These are phyloP conservation scores for Strigamia maritima DNA, from an alignment of 2,888 invertebrate species.

Conservation along the genomic window DNA sequence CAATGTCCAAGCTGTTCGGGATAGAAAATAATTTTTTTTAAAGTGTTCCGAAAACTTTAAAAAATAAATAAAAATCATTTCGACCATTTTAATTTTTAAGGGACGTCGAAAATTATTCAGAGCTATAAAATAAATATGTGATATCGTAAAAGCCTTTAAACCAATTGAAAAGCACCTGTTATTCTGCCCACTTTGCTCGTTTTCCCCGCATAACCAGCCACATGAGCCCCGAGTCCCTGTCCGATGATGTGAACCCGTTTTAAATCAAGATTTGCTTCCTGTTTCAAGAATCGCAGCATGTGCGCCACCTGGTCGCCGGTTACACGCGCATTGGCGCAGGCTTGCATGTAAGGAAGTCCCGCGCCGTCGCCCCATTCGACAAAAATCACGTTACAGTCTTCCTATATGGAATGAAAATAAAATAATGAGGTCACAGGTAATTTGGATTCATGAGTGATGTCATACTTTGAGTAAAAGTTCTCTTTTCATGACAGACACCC, in stretches of 20 bases:
- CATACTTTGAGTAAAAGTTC: conserved; percentile 60
- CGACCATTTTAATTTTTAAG: too few relatives aligned
- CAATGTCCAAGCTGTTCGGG: too few relatives aligned
- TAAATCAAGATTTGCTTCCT: neutral
- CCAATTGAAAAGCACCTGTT: conserved; percentile 16
- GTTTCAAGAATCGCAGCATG: conserved; percentile 45
- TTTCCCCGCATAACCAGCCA: conserved; percentile 23
- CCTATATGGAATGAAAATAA: too few relatives aligned
- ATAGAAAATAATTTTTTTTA: too few relatives aligned
- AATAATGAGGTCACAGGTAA: too few relatives aligned
- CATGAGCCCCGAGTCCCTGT: neutral
- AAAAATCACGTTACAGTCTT: conserved; percentile 62
- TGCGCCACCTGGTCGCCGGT: conserved; percentile 59
- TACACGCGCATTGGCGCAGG: conserved; percentile 60
- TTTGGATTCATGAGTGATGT: neutral
- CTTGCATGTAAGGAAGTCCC: conserved; percentile 59
- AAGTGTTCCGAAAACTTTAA: too few relatives aligned
- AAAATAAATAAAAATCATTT: too few relatives aligned
- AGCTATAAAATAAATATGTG: too few relatives aligned
- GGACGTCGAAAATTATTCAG: too few relatives aligned
- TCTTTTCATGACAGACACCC: conserved; percentile 61
- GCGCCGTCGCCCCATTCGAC: conserved; percentile 66
- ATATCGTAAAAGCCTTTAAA: too few relatives aligned
- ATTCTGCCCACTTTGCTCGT: conserved; percentile 7
- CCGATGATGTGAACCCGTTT: conserved; percentile 31